phyloP scores from a whole-genome alignment of 2,113 vertebrate species.

The Tetrao urogallus region DNA sequence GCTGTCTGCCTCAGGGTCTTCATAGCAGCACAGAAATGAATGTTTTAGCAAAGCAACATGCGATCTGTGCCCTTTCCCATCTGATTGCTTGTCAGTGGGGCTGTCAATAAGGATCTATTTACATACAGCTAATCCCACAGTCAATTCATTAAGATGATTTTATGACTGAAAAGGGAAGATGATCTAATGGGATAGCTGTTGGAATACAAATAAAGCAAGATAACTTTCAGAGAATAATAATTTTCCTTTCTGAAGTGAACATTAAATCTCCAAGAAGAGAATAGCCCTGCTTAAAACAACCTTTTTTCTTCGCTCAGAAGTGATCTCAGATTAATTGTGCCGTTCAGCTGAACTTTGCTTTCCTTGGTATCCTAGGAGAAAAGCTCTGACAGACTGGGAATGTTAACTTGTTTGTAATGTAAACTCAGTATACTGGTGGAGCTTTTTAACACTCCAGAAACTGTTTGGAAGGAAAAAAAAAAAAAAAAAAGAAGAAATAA shows the following conservation, averaged over 20 bases:
- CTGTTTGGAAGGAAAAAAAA: constrained; percentile 29
- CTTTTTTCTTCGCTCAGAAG: constrained; percentile 69
- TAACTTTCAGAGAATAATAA: constrained; percentile 69
- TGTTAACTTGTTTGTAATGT: constrained; percentile 79
- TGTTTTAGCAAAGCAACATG: background rate
- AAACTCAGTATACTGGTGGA: constrained; percentile 72
- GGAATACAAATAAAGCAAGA: constrained; percentile 70
- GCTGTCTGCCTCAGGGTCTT: background rate
- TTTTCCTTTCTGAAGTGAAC: constrained; percentile 62
- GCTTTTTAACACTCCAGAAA: constrained; percentile 59
- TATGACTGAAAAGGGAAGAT: constrained; percentile 58
- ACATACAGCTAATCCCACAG: constrained; percentile 46
- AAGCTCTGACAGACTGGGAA: constrained; percentile 74
- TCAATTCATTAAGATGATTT: constrained; percentile 68
- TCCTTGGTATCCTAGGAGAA: constrained; percentile 78
- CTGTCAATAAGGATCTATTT: constrained; percentile 51
- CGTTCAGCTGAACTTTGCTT: constrained; percentile 77
- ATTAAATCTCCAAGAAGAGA: constrained; percentile 67
- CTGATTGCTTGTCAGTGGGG: constrained; percentile 13
- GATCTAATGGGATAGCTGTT: constrained; percentile 41
- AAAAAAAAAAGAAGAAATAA: background rate
- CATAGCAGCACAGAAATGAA: background rate
- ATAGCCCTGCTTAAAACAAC: constrained; percentile 52
- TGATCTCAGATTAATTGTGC: constrained; percentile 73
- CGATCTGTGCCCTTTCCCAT: constrained; percentile 1